Percentiles rank a stretch among this genome's conserved stretches.
Evolutionary conservation across 1,140 invertebrate genomes (phyloP).

Genomic region (Penaeus japonicus): DNA sequence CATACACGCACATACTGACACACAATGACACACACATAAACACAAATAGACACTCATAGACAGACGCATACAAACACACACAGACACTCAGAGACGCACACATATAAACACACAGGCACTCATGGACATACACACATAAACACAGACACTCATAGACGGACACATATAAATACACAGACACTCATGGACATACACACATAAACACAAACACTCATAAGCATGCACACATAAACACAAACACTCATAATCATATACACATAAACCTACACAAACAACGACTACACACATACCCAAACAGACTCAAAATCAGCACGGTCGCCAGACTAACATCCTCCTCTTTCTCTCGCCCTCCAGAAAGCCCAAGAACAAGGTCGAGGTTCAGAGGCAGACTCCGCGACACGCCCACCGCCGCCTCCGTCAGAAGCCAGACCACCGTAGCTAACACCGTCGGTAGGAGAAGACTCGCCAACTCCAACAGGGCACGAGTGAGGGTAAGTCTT

Average conservation of each 20-base stretch:
- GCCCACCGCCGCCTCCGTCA: too few species aligned
- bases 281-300: neutral
- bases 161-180: neutral
- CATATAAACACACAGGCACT: neutral
- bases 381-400: too few species aligned
- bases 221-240: neutral
- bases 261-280: neutral
- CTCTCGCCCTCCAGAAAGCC: too few species aligned
- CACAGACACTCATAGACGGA: neutral
- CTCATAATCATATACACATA: neutral
- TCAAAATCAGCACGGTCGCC: too few species aligned
- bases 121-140: neutral
- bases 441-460: too few species aligned
- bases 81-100: neutral
- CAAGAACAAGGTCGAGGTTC: too few species aligned
- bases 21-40: neutral
- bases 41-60: neutral
- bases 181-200: neutral
- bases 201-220: neutral
- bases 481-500: too few species aligned
- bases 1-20: constrained; percentile 33
- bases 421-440: too few species aligned
- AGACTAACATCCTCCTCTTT: too few species aligned
- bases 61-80: neutral
- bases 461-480: too few species aligned